Evolutionary conservation across 2,888 invertebrate genomes (phyloP), one percentile per base, ranked within the genome.

Genomic region (Lasioglossum pauxillum): DNA sequence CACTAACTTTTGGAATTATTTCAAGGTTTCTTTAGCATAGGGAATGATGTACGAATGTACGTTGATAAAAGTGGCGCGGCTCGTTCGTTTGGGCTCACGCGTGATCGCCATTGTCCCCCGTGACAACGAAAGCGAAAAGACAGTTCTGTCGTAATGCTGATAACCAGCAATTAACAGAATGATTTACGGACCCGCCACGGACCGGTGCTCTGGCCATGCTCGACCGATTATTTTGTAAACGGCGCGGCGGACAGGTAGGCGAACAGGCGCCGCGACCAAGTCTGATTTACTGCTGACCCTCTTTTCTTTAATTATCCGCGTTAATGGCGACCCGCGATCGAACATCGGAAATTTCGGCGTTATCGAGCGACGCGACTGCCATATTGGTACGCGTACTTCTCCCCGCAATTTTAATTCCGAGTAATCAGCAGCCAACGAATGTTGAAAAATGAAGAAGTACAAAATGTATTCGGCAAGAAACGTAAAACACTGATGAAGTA

Each of bases 161-260:
- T 93, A 93, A 93, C 92, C 89, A 88, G 90, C 92, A 91, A 93
- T 94, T 93, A 93, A 92, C 90, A 83, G 88, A 82, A 90, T 93
- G 93, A 94, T 94, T 94, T 94, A 93, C 93, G 80, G 82, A 87
- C 86, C 83, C 78, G 82, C 77, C 82, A 60, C 31, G 64, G 38
- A 79, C 41, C 83, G 49, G 23, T 57, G 77, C 67, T 7, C 14
- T 57, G 67, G 53, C 84, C 69, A 75, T 49, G 67, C 69, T 72
- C 87, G 82, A 88, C 84, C 85, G 89, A 92, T 92, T 91, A 92
- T 90, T 90, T 92, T 86, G 88, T 90, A 92, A 87, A 86, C 84
- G 64, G 71, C 80, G 35, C 82, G 75, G 74, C 80, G 41, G 80
- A 81, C 80, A 80, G 79, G 75, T 72, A 75, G 64, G 49, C 35